These are phyloP conservation scores for Drosophila dives DNA, from an alignment of 2,888 invertebrate genomes.

Conservation along the genomic window DNA sequence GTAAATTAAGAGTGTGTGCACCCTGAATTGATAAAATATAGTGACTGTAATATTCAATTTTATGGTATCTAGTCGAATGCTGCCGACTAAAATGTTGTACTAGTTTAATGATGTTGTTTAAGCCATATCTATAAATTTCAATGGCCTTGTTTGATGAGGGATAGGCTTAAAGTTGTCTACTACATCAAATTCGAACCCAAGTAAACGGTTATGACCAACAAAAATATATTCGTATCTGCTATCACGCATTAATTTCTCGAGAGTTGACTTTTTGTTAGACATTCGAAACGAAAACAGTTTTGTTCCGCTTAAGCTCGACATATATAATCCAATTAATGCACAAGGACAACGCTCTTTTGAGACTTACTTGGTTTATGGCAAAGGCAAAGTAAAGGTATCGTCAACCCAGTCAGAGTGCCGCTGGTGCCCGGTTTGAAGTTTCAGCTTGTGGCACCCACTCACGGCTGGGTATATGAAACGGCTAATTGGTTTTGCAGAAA, in stretches of 20 bases:
- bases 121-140: not conserved
- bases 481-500: conserved; percentile 73
- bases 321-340: conserved; percentile 75
- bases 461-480: conserved; percentile 48
- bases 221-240: not conserved
- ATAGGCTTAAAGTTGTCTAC: not conserved
- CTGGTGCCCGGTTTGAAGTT: conserved; percentile 58
- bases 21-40: conserved; percentile 11
- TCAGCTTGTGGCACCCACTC: conserved; percentile 50
- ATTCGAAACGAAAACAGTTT: conserved; percentile 50
- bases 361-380: conserved; percentile 67
- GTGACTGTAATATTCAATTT: not conserved
- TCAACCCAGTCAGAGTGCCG: conserved; percentile 39
- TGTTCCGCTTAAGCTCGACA: conserved; percentile 69
- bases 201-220: not conserved
- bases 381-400: conserved; percentile 43
- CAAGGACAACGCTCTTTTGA: conserved; percentile 65
- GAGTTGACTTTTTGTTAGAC: conserved; percentile 18
- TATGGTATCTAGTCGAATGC: not conserved
- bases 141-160: not conserved
- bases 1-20: conserved; percentile 1
- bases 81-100: not conserved
- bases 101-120: not conserved
- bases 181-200: not conserved
- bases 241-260: conserved; percentile 25